Conservation (phyloP, 2,888 invertebrate species). For the Pyrrhia umbra region DNA sequence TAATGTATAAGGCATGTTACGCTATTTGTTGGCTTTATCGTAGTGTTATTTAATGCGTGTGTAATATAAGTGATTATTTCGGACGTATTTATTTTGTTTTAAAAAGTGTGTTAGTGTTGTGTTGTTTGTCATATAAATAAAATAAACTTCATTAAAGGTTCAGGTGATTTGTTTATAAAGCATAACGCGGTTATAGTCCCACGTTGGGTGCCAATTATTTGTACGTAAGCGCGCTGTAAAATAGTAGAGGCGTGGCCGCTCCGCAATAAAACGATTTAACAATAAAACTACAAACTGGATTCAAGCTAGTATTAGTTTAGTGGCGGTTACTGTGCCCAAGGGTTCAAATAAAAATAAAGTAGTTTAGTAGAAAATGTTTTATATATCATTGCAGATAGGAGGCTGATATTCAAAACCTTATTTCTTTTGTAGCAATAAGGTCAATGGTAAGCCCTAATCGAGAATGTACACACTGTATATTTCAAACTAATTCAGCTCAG, state of each 20-base stretch:
- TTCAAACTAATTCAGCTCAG: conserved; percentile 6
- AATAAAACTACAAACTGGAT: conserved; percentile 56
- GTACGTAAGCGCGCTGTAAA: conserved; percentile 22
- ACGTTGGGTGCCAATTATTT: conserved; percentile 47
- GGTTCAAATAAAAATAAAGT: conserved; percentile 33
- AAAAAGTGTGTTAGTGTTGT: conserved; percentile 10
- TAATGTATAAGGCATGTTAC: conserved; percentile 18
- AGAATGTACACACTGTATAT: conserved; percentile 9
- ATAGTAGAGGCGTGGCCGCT: conserved; percentile 21
- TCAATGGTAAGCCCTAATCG: conserved; percentile 10
- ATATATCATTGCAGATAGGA: conserved; percentile 19
- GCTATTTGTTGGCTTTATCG: conserved; percentile 30
- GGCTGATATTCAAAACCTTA: conserved; percentile 2
- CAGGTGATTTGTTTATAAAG: conserved; percentile 48
- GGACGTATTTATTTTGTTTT: conserved; percentile 12
- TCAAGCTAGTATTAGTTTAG: conserved; percentile 33
- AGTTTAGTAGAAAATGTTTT: conserved; percentile 23
- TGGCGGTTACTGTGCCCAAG: conserved; percentile 25
- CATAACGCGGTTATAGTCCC: conserved; percentile 35
- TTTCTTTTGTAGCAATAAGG: not conserved
- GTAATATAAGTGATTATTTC: conserved; percentile 14
- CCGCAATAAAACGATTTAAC: conserved; percentile 43
- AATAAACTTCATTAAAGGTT: conserved; percentile 35
- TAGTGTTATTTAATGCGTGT: conserved; percentile 12
- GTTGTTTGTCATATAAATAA: conserved; percentile 26